phyloP scores from a whole-genome alignment of 35 echinoderm and acorn worm genomes.

The Lytechinus pictus region DNA sequence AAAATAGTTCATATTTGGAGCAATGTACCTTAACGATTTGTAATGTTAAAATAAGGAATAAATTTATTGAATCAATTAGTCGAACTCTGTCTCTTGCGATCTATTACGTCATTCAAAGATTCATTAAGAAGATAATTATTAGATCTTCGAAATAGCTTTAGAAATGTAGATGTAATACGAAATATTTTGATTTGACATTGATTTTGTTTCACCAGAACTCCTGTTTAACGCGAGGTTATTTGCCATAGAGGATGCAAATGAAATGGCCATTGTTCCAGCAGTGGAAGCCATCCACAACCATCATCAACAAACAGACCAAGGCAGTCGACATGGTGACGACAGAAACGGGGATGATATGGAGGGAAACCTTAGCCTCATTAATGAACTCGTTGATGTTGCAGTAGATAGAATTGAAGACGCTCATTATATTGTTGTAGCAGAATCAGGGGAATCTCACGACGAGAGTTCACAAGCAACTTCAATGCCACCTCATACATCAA shows the following conservation, averaged over 20 bases:
- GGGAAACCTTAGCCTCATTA: background rate
- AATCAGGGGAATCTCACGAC: too few species aligned
- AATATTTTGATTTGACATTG: too few species aligned
- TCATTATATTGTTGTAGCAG: background rate
- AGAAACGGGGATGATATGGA: background rate
- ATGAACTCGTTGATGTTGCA: background rate
- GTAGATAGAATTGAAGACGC: background rate
- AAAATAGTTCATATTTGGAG: too few species aligned
- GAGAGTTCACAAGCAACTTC: background rate
- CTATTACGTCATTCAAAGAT: too few species aligned
- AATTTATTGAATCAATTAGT: background rate
- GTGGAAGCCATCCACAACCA: background rate
- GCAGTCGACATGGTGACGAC: too few species aligned
- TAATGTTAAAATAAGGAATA: background rate
- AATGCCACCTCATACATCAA: background rate
- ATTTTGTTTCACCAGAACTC: background rate
- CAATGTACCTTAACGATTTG: too few species aligned
- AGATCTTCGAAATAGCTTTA: too few species aligned
- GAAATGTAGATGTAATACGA: too few species aligned
- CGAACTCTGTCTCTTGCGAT: too few species aligned
- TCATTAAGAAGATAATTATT: too few species aligned
- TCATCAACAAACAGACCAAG: background rate
- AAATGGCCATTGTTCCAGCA: background rate
- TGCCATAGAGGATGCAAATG: background rate
- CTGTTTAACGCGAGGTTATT: background rate